Evolutionary conservation across 2,888 invertebrate genomes (phyloP), one percentile per base, ranked within the genome.

Genomic region (Heterodera filipjevi): DNA sequence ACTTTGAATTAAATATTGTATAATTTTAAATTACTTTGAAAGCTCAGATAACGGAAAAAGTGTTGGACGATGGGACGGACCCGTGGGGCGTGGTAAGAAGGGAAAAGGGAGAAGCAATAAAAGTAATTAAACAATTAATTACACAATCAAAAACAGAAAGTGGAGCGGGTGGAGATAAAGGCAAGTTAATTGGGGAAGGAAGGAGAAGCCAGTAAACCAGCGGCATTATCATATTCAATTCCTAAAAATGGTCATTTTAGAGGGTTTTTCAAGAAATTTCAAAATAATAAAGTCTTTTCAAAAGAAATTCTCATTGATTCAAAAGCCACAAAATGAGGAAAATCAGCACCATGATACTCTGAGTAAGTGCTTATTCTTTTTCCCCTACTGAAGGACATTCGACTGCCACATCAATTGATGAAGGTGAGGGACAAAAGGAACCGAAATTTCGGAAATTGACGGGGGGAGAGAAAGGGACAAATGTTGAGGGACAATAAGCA

Each of bases 361-460:
- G 3, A 27, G 19, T 0, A 35, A 27, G n/a, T 16, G 22, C 10
- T 66, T n/a, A n/a, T 0, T 33, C 8, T 0, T 35, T 35, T 14
- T 44, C 44, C 39, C 49, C n/a, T n/a, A n/a, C n/a, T 73, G 5
- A 79, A 79, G 90, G 96, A 96, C 90, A 95, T 95, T 12, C 93
- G 95, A 80, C 91, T 96, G 78, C 96, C 95, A 0, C 93, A 95
- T 53, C 95, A 95, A 90, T 91, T 96, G 77, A 95, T 96, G 90
- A 92, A 66, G 46, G 73, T 73, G 35, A 27, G 59, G 53, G 53
- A n/a, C n/a, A 46, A 46, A 46, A 46, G 10, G 16, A 2, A 10
- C 10, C 46, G 46, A 46, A 10, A 46, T 46, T 14, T 46, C 46
- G 16, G 12, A 8, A 16, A 46, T 46, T 8, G 46, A 46, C 22